Evolutionary conservation across 1,140 invertebrate genomes (phyloP).

Genomic region (Pseudomyrmex gracilis): DNA sequence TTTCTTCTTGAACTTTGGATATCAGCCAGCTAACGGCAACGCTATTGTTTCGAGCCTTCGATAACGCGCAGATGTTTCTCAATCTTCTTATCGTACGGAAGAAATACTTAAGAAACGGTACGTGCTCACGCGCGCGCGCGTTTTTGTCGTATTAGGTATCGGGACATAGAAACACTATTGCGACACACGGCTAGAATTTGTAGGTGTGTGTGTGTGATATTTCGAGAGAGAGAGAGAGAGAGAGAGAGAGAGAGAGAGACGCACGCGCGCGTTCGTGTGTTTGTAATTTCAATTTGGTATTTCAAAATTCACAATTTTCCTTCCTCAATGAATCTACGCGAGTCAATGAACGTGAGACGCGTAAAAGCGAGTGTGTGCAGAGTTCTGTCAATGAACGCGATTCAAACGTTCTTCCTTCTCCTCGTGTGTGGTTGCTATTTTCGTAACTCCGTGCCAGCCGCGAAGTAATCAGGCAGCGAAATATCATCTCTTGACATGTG

Average conservation of each 20-base stretch:
- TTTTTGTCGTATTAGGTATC: too few species aligned
- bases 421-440: background rate
- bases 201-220: too few species aligned
- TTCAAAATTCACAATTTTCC: too few species aligned
- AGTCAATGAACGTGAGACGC: slow-evolving; percentile 34
- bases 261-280: too few species aligned
- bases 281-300: too few species aligned
- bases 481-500: too few species aligned
- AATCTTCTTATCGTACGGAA: background rate
- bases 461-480: background rate
- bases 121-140: background rate
- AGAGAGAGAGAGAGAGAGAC: too few species aligned
- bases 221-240: too few species aligned
- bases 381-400: slow-evolving; percentile 28
- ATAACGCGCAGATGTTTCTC: background rate
- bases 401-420: background rate
- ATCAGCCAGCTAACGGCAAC: slow-evolving; percentile 53
- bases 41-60: background rate
- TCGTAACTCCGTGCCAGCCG: slow-evolving; percentile 24
- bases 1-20: slow-evolving; percentile 45
- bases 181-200: too few species aligned
- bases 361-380: slow-evolving; percentile 2
- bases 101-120: too few species aligned
- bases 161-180: too few species aligned
- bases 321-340: slow-evolving; percentile 9